These are phyloP conservation scores for Poicephalus gulielmi DNA, from an alignment of 2,113 vertebrate species.

Conservation along the genomic window DNA sequence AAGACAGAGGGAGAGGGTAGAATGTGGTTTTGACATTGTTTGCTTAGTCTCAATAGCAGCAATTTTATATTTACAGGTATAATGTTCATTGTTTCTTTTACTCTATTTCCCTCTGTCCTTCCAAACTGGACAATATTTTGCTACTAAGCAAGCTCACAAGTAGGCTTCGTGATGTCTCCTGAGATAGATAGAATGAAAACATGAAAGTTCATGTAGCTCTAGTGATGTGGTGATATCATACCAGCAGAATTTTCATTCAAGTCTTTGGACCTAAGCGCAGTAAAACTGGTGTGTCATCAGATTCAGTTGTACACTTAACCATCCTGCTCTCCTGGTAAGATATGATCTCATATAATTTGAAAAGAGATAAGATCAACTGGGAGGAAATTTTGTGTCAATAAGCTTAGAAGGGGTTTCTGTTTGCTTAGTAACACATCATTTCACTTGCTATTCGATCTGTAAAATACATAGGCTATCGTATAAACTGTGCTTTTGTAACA, in stretches of 20 bases:
- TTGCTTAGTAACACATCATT: neutral
- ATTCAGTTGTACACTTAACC: neutral
- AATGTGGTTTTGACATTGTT: neutral
- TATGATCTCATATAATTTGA: neutral
- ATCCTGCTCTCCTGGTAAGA: neutral
- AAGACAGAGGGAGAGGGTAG: neutral
- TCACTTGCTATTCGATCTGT: neutral
- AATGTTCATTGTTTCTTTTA: neutral
- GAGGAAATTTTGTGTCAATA: slow-evolving; percentile 22
- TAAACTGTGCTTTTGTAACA: neutral
- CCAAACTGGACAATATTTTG: neutral
- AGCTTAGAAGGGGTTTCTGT: neutral
- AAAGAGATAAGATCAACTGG: neutral
- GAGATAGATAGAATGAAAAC: neutral
- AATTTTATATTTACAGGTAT: neutral
- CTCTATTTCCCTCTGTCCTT: neutral
- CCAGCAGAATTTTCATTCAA: neutral
- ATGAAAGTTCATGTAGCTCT: neutral
- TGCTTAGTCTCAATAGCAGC: neutral
- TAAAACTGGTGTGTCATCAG: neutral
- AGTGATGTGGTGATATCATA: rapidly evolving
- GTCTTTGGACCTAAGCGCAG: neutral
- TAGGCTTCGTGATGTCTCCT: neutral
- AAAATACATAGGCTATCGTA: neutral
- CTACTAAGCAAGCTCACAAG: neutral